Percentiles rank a stretch among this genome's conserved stretches.
Conservation (phyloP, 2,113 vertebrate genomes). For the Triplophysa dalaica region DNA sequence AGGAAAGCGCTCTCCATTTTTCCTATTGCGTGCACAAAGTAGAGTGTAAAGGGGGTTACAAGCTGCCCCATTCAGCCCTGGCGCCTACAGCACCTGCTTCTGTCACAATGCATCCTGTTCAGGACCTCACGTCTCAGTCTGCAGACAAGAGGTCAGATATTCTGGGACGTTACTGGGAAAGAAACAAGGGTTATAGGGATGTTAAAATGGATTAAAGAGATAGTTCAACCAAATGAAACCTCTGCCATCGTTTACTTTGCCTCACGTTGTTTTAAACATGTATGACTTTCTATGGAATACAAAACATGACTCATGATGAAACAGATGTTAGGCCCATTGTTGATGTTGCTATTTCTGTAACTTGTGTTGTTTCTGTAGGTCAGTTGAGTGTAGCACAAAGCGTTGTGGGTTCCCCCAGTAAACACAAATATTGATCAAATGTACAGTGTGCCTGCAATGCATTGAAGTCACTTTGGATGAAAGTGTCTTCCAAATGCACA, state of each 20-base stretch:
- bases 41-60: not conserved
- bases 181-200: not conserved
- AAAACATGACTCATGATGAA: too few species aligned
- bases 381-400: too few species aligned
- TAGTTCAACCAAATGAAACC: not conserved
- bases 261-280: too few species aligned
- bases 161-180: not conserved
- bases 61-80: not conserved
- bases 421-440: too few species aligned
- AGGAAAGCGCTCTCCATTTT: slow-evolving; percentile 8
- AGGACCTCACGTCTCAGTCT: not conserved
- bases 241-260: too few species aligned
- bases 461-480: too few species aligned
- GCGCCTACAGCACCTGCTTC: slow-evolving; percentile 36
- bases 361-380: too few species aligned
- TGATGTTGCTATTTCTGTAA: not conserved
- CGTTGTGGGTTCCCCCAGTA: too few species aligned
- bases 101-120: slow-evolving; percentile 33
- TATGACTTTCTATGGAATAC: not conserved
- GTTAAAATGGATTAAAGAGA: not conserved
- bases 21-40: not conserved
- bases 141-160: not conserved
- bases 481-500: too few species aligned
- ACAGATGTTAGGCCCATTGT: not conserved
- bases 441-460: too few species aligned